These are phyloP conservation scores for Anneissia japonica DNA, from an alignment of 35 echinoderm and acorn worm species.

Conservation along the genomic window DNA sequence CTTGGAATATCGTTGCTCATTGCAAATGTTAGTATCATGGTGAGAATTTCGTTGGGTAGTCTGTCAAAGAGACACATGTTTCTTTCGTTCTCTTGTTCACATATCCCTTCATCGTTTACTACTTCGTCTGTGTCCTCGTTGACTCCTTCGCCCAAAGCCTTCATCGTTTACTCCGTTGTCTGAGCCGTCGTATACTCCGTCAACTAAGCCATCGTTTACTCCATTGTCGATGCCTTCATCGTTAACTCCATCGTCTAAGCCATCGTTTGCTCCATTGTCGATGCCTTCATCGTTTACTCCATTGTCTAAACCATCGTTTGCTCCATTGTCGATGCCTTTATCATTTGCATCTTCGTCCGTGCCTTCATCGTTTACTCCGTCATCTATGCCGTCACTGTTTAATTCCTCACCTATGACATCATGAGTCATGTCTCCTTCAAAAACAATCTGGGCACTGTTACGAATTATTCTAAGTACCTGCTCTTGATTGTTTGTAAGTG, in stretches of 20 bases:
- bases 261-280: too few species aligned
- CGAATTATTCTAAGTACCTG: constrained; percentile 20
- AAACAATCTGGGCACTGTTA: constrained; percentile 33
- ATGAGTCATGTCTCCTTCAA: constrained; percentile 10
- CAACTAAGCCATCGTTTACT: too few species aligned
- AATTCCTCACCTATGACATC: background rate
- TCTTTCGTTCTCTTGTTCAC: too few species aligned
- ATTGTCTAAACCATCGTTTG: too few species aligned
- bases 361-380: background rate
- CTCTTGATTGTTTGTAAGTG: constrained; percentile 26
- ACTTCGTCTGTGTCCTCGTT: background rate
- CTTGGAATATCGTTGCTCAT: constrained; percentile 9
- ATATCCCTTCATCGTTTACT: background rate
- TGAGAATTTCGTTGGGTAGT: constrained; percentile 26
- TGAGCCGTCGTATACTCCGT: too few species aligned
- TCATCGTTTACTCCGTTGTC: too few species aligned
- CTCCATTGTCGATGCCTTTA: background rate
- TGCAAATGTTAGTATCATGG: constrained; percentile 19
- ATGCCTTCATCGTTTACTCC: background rate
- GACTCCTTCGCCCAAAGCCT: background rate
- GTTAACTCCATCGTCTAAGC: too few species aligned
- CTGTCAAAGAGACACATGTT: background rate
- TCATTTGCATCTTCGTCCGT: too few species aligned
- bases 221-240: too few species aligned
- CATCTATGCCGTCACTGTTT: background rate